phyloP scores from a whole-genome alignment of 2,113 vertebrate genomes.

The Lamprotornis superbus region DNA sequence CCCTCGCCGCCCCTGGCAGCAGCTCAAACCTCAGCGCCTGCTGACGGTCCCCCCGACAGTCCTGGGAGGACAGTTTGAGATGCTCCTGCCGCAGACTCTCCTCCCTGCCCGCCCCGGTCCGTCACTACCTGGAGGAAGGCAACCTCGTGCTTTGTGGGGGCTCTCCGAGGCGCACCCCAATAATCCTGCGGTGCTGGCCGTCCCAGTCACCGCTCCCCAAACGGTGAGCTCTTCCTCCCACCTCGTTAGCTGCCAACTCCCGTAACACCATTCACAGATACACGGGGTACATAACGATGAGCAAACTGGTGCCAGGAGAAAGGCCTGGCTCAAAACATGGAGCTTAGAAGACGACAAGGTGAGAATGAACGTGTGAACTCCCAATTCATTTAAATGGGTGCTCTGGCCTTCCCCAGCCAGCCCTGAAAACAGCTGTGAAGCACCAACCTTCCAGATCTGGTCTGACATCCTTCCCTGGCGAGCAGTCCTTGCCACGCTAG shows the following conservation, averaged over 20 bases:
- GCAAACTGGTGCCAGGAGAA: neutral
- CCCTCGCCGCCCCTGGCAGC: rapidly evolving
- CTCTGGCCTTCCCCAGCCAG: neutral
- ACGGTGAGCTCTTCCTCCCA: rapidly evolving
- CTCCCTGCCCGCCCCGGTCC: too few relatives aligned
- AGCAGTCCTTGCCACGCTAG: neutral
- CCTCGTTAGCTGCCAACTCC: neutral
- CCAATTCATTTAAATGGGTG: neutral
- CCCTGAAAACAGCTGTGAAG: neutral
- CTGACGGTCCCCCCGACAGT: neutral
- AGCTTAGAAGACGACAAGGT: neutral
- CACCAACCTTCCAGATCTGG: neutral
- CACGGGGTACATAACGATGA: rapidly evolving
- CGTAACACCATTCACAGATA: rapidly evolving
- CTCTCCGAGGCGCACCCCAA: rapidly evolving
- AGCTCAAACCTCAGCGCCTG: neutral
- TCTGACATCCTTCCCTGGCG: neutral
- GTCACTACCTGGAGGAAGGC: rapidly evolving
- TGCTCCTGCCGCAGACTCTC: neutral
- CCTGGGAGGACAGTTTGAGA: neutral
- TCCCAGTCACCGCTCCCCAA: neutral
- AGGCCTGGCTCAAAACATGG: neutral
- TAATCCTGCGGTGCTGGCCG: rapidly evolving
- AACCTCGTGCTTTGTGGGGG: rapidly evolving
- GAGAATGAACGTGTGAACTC: neutral